A percentile compares a stretch with the other conserved stretches of the same genome.
Conservation (phyloP, 2,888 invertebrate genomes). For the Sphinx pinastri region DNA sequence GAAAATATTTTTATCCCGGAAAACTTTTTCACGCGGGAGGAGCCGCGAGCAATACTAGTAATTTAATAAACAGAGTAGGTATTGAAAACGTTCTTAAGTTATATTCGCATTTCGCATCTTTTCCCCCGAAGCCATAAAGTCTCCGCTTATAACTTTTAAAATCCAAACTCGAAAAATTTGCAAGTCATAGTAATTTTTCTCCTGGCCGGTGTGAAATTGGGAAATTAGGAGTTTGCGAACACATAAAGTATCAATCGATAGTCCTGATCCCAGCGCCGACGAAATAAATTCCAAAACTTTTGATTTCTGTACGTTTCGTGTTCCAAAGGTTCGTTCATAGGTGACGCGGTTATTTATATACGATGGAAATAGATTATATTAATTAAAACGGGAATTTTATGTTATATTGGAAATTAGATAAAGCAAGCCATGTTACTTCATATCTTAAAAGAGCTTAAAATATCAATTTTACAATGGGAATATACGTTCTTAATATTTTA, state of each 20-base stretch:
- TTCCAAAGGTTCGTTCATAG: conserved; percentile 15
- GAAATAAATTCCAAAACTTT: conserved; percentile 18
- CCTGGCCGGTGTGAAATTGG: background rate
- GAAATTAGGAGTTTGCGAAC: conserved; percentile 16
- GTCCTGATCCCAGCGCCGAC: conserved; percentile 9
- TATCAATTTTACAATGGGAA: no score
- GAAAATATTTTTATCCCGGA: no score
- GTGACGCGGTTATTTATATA: background rate
- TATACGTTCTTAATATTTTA: no score
- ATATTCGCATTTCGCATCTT: no score
- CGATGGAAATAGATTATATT: no score
- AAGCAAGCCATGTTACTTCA: background rate
- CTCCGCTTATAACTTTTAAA: background rate
- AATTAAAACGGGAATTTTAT: no score
- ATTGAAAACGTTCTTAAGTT: no score
- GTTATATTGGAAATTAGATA: background rate
- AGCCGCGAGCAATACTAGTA: no score
- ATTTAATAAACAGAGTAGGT: no score
- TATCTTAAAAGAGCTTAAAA: background rate
- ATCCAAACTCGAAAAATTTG: background rate
- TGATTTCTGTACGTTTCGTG: conserved; percentile 16
- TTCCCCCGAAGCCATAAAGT: no score
- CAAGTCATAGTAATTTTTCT: background rate
- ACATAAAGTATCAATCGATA: conserved; percentile 15
- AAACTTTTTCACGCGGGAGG: no score